Conservation (phyloP, 2,113 vertebrate species). For the Strigops habroptila region DNA sequence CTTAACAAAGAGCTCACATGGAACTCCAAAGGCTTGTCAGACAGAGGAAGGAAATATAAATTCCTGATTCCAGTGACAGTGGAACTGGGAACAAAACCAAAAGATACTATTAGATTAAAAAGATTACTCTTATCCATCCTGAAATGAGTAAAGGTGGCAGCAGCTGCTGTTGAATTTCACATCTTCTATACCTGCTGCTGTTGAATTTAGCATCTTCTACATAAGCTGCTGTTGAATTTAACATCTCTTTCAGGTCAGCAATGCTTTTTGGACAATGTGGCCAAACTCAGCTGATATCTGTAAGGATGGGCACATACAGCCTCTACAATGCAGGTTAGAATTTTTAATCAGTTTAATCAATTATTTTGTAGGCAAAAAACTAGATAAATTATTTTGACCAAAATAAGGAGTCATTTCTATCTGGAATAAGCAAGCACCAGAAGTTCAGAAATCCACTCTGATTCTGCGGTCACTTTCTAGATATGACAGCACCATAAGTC, state of each 20-base stretch:
- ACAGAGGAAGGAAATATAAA: background rate
- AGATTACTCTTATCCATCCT: background rate
- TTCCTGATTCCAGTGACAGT: background rate
- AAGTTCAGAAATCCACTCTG: background rate
- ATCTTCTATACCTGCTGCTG: background rate
- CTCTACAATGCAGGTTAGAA: background rate
- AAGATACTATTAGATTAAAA: background rate
- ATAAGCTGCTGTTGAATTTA: background rate
- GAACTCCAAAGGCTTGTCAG: background rate
- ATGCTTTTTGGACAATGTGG: background rate
- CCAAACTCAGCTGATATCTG: background rate
- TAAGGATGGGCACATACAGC: background rate
- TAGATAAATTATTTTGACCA: background rate
- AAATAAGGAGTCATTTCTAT: background rate
- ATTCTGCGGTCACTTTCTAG: background rate
- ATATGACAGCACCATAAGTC: background rate
- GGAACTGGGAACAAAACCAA: background rate
- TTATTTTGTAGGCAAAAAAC: background rate
- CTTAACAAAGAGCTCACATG: background rate
- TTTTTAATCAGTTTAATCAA: background rate
- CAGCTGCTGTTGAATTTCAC: background rate
- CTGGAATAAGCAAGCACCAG: background rate
- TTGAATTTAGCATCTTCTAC: background rate
- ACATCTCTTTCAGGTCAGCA: background rate
- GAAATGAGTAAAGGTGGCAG: background rate